These are phyloP conservation scores for Columba guinea DNA, from an alignment of 2,797 vertebrate species.

Conservation along the genomic window DNA sequence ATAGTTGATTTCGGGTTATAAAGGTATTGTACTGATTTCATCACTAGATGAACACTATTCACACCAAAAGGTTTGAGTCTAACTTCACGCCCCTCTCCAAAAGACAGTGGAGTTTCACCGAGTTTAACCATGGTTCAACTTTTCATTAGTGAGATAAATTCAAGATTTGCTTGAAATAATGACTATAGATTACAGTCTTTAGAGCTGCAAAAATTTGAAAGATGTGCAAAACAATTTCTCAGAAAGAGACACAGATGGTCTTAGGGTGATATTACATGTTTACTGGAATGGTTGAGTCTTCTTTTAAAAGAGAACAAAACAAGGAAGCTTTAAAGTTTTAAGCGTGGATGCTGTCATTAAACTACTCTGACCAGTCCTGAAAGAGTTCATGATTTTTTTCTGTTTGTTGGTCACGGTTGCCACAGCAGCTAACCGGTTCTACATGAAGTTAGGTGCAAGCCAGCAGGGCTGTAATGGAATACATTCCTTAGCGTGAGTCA, in stretches of 20 bases:
- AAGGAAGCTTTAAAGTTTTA: neutral
- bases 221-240: neutral
- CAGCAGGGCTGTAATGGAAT: constrained; percentile 82
- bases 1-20: neutral
- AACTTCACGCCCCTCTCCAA: neutral
- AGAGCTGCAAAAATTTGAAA: neutral
- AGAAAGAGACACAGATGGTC: neutral
- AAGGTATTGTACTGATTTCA: neutral
- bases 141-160: neutral
- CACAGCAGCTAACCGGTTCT: constrained; percentile 74
- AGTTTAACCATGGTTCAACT: neutral
- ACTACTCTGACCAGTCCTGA: constrained; percentile 52
- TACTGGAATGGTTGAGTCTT: neutral
- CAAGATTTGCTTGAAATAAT: neutral
- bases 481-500: constrained; percentile 82
- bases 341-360: neutral
- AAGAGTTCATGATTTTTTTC: constrained; percentile 71
- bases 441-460: constrained; percentile 69
- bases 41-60: neutral
- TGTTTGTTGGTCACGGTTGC: constrained; percentile 72
- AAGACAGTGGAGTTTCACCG: neutral
- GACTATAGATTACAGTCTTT: neutral
- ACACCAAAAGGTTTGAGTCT: neutral
- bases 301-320: neutral
- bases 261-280: neutral